A percentile compares a stretch with the other conserved stretches of the same genome.
Evolutionary conservation across 2,888 invertebrate species (phyloP).

Genomic region (Axea sp.): DNA sequence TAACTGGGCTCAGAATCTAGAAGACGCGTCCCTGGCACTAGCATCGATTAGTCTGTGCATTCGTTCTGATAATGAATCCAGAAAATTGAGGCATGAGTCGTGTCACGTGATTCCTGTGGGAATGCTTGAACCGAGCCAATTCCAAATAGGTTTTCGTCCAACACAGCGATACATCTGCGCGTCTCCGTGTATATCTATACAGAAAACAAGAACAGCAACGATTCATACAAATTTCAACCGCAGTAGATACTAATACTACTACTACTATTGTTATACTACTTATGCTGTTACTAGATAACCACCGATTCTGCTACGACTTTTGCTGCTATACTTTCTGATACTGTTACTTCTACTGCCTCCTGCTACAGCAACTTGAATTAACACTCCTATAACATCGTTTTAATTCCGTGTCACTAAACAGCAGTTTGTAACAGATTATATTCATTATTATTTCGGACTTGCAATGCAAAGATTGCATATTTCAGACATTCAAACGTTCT

Average conservation of each 20-base stretch:
- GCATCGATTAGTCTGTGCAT: constrained; percentile 28
- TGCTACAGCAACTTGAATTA: constrained; percentile 43
- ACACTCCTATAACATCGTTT: constrained; percentile 33
- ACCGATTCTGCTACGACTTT: no score
- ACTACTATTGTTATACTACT: constrained; percentile 22
- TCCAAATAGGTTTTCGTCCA: constrained; percentile 18
- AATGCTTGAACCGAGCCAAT: constrained; percentile 12
- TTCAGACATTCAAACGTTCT: not conserved
- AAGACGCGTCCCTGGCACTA: constrained; percentile 11
- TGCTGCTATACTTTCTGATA: constrained; percentile 54
- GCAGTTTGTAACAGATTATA: constrained; percentile 26
- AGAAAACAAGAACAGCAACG: constrained; percentile 33
- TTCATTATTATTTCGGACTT: constrained; percentile 2
- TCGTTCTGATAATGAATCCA: constrained; percentile 25
- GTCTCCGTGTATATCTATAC: constrained; percentile 10
- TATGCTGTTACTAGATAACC: no score
- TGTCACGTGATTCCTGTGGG: constrained; percentile 26
- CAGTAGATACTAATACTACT: constrained; percentile 26
- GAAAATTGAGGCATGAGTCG: constrained; percentile 29
- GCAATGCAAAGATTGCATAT: constrained; percentile 2
- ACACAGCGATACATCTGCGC: constrained; percentile 22
- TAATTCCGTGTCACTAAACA: constrained; percentile 32
- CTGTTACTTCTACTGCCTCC: constrained; percentile 32
- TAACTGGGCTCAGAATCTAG: not conserved
- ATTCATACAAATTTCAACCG: constrained; percentile 37